A percentile compares a stretch with the other conserved stretches of the same genome.
These are phyloP conservation scores for Elephas maximus DNA, from an alignment of 2,113 vertebrate species.

Conservation along the genomic window DNA sequence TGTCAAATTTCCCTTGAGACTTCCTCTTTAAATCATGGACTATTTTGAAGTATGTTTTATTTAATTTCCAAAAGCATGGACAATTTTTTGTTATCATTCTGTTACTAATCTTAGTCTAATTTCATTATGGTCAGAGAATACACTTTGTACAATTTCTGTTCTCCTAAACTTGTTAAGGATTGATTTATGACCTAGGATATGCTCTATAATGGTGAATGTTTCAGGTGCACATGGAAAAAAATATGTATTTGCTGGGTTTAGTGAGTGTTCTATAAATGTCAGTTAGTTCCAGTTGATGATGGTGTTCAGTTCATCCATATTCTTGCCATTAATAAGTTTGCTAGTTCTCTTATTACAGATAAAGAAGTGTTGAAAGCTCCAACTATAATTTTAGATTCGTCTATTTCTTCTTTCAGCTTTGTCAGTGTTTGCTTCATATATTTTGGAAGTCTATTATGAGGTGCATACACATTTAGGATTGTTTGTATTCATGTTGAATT, in stretches of 20 bases:
- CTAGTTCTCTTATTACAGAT: not conserved
- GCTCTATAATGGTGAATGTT: not conserved
- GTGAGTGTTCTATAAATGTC: not conserved
- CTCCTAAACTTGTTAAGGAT: not conserved
- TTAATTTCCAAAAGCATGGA: not conserved
- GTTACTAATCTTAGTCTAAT: not conserved
- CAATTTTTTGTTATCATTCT: not conserved
- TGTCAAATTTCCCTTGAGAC: too few species aligned
- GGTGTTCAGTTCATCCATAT: not conserved
- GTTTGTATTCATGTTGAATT: not conserved
- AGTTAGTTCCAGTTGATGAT: not conserved
- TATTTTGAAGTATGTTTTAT: not conserved
- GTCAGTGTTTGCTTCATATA: not conserved
- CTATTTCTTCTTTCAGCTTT: too few species aligned
- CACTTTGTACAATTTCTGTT: not conserved
- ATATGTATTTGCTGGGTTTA: not conserved
- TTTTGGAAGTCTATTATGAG: not conserved
- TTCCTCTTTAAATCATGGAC: not conserved
- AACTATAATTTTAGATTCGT: not conserved
- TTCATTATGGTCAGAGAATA: not conserved
- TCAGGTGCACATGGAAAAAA: not conserved
- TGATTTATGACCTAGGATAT: not conserved
- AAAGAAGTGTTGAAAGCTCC: not conserved
- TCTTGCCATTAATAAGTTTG: not conserved
- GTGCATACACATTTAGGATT: not conserved